Base-by-base conservation (phyloP, 2,888 invertebrate genomes). In the Chaetogeoica ovagalla region DNA sequence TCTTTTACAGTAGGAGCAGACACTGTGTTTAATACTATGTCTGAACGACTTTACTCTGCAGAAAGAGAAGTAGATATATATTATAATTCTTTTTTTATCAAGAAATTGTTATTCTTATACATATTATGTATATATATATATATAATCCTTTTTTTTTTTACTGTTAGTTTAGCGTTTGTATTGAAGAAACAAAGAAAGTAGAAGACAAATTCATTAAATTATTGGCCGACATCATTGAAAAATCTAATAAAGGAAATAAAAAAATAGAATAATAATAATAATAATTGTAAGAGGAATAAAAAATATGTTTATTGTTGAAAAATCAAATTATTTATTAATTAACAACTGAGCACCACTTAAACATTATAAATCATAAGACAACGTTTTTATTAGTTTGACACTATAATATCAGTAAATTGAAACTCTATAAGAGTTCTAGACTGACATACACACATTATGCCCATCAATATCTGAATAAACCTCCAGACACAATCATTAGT, bases 1-100 rank as follows among this genome's bases (percentile, higher is more conserved):
- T 52, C 70, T 37, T 63, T 55, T 63, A 70, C 62, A 19, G 55
- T 79, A 21, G 55, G 7, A 70, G 77, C 77, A 23, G 60, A 37
- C 5, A 55, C 62, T 63, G 70, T 79, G 5, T 62, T 55, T 17
- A 69, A 79, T 21, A 70, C 19, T 55, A 55, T 79, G 70, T 79
- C 77, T 30, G 77, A 79, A 55, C 70, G 55, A 23, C 17, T 62
- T 70, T 79, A 79, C 15, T 39, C 55, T 8, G 70, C 70, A 17
- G 70, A 79, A 52, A 69, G 19, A 79, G 69, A 70, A 19, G 77
- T 79, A 55, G 3, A 17, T 55, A 55, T 55, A n/a, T 13, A 43
- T 66, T 19, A 37, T 21, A 63, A 8, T 65, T 63, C 43, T 65
- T 63, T 17, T 23, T 13, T 43, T 23, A 17, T 48, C 11, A 48